phyloP scores from a whole-genome alignment of 2,888 invertebrate genomes.

The Flexamia atlantica region DNA sequence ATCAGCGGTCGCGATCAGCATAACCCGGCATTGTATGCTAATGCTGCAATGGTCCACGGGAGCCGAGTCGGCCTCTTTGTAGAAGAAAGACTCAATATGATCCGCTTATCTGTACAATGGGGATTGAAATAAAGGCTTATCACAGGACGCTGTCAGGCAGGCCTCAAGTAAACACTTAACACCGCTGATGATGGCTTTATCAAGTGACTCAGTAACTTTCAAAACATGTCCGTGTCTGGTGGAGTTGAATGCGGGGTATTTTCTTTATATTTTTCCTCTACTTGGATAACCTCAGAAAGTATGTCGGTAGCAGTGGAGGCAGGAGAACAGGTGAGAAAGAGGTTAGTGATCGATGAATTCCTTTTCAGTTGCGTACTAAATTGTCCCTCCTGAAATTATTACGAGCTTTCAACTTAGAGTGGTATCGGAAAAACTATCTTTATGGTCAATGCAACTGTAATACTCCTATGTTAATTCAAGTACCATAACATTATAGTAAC shows the following conservation, averaged over 20 bases:
- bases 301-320: too few relatives aligned
- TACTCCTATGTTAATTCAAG: too few relatives aligned
- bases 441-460: too few relatives aligned
- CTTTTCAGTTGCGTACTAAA: too few relatives aligned
- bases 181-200: conserved; percentile 23
- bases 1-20: conserved; percentile 31
- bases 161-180: conserved; percentile 7
- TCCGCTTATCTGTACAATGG: conserved; percentile 35
- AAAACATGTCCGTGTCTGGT: conserved; percentile 9
- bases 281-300: background rate
- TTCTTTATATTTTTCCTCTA: background rate
- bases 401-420: too few relatives aligned
- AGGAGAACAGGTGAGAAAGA: too few relatives aligned
- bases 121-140: conserved; percentile 30
- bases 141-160: conserved; percentile 7
- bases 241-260: background rate
- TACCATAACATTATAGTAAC: too few relatives aligned
- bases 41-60: conserved; percentile 12
- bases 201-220: conserved; percentile 22
- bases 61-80: background rate
- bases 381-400: too few relatives aligned
- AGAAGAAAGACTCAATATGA: conserved; percentile 37
- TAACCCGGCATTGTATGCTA: conserved; percentile 46
- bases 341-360: too few relatives aligned
- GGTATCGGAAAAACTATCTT: too few relatives aligned